Evolutionary conservation across 1,140 invertebrate genomes (phyloP), one percentile per base, ranked within the genome.

Genomic region (Drosophila triauraria): DNA sequence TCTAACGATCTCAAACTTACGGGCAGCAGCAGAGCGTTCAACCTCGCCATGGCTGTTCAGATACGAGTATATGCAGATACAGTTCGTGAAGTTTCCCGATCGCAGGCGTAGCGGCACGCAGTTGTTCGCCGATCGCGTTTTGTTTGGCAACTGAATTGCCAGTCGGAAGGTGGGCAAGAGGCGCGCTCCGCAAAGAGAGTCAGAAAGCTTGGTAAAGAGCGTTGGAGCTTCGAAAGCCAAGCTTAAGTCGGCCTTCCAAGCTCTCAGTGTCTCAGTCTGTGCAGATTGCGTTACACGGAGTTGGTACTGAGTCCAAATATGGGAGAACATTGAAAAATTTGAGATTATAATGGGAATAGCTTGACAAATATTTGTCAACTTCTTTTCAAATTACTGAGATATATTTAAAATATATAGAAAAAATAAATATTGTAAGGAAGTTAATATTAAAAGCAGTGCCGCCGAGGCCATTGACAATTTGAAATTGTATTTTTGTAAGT

Each of bases 121-220:
- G 83, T 60, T 82, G 83, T 80, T 56, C 9, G 47, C 62, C 58
- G 68, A 70, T 57, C 74, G 85, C 80, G 70, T 53, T 88, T 83
- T 76, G 67, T 82, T 87, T 87, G 79, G 54, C 61, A 80, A 87
- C 85, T 87, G 69, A 87, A 84, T 54, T 63, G 50, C 71, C 20
- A 40, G 46, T 15, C 38, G 67, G 27, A 44, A 69, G 13, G 35
- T 35, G 38, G 43, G 56, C 50, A 30, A 68, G 47, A 53, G 50
- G 48, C 25, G 25, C 9, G 65, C 43, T 44, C 20, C 10, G 10
- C 42, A 25, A 74, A 80, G 84, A 75, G 68, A 46, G 58, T 8
- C 17, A 27, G 15, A 75, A 75, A 84, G 82, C 77, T 72, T 76
- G 50, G 8, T 30, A 3, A 42, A 35, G 62, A 67, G 62, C 42